These are phyloP conservation scores for Notodonta dromedarius DNA, from an alignment of 2,888 invertebrate genomes.

Conservation along the genomic window DNA sequence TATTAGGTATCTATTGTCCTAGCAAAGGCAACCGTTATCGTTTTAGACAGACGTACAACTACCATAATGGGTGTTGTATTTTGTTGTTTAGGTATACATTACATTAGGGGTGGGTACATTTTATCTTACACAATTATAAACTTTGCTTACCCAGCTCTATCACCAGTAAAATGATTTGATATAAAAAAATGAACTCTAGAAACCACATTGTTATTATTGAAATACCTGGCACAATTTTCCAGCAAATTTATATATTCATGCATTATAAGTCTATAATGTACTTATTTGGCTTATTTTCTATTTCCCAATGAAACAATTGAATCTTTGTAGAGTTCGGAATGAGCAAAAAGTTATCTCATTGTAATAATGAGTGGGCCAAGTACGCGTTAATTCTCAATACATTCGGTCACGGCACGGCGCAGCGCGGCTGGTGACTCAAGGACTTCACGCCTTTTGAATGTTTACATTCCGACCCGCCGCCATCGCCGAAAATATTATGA, in stretches of 20 bases:
- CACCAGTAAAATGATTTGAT: too few relatives aligned
- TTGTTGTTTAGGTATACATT: too few relatives aligned
- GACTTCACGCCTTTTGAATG: conserved; percentile 67
- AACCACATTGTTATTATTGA: too few relatives aligned
- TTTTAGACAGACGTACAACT: too few relatives aligned
- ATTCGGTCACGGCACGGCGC: conserved; percentile 54
- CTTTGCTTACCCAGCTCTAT: too few relatives aligned
- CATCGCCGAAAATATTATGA: conserved; percentile 56
- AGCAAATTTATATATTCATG: background rate
- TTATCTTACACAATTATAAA: too few relatives aligned
- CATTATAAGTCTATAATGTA: background rate
- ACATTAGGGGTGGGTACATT: too few relatives aligned
- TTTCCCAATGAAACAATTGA: conserved; percentile 22
- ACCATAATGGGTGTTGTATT: background rate
- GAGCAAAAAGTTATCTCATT: conserved; percentile 47
- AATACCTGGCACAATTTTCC: too few relatives aligned
- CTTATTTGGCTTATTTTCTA: conserved; percentile 5
- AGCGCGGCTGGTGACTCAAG: conserved; percentile 48
- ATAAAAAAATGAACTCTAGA: too few relatives aligned
- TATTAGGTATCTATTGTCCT: background rate
- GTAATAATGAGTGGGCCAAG: conserved; percentile 50
- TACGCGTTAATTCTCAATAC: conserved; percentile 64
- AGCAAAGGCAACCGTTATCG: too few relatives aligned
- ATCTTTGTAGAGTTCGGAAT: conserved; percentile 19
- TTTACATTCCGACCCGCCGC: conserved; percentile 59